Conservation (phyloP, 2,888 invertebrate species). For the Torymus tubicola region DNA sequence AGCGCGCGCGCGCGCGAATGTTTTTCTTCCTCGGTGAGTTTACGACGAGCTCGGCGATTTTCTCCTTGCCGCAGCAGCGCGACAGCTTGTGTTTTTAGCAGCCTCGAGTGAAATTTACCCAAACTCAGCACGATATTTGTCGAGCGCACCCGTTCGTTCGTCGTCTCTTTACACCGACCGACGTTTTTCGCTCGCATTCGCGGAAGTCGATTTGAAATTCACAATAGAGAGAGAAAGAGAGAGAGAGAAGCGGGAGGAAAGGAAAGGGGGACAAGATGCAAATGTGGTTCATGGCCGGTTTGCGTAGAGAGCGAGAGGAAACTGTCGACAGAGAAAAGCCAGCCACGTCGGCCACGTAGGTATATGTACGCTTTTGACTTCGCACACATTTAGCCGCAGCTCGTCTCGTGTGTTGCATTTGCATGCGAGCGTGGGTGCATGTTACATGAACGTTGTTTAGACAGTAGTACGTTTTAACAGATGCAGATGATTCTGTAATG, state of each 20-base stretch:
- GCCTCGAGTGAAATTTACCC: slow-evolving; percentile 12
- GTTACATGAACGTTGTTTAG: too few relatives aligned
- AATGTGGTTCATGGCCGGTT: slow-evolving; percentile 26
- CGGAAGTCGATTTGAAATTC: slow-evolving; percentile 39
- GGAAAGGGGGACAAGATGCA: slow-evolving; percentile 13
- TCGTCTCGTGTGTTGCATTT: too few relatives aligned
- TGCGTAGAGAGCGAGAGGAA: too few relatives aligned
- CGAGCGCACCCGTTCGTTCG: neutral
- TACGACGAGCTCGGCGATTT: neutral
- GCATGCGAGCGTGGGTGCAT: too few relatives aligned
- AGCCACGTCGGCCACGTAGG: too few relatives aligned
- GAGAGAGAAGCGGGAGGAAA: neutral
- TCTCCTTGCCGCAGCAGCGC: neutral
- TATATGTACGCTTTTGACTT: too few relatives aligned
- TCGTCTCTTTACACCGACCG: neutral
- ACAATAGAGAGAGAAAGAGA: slow-evolving; percentile 12
- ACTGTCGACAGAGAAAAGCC: too few relatives aligned
- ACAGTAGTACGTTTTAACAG: too few relatives aligned
- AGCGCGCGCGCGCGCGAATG: neutral
- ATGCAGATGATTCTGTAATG: too few relatives aligned
- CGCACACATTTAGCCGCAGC: too few relatives aligned
- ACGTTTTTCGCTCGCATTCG: neutral
- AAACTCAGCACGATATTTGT: slow-evolving; percentile 22
- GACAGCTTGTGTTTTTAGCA: slow-evolving; percentile 31
- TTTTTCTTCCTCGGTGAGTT: neutral